phyloP scores from a whole-genome alignment of 2,797 vertebrate genomes.

The Alcedo atthis region DNA sequence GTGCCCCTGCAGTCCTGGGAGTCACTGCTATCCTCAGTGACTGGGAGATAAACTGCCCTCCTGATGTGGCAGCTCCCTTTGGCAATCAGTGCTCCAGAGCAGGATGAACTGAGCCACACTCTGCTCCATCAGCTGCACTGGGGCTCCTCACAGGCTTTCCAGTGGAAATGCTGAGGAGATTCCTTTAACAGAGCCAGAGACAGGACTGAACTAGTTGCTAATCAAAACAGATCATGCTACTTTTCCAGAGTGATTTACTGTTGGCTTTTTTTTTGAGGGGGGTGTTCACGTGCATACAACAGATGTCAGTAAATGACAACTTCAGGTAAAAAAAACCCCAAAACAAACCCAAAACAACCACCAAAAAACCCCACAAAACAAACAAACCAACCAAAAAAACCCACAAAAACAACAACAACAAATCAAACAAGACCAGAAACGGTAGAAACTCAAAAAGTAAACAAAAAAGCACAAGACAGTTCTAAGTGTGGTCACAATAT shows the following conservation, averaged over 20 bases:
- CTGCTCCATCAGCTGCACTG: not conserved
- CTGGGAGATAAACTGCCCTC: not conserved
- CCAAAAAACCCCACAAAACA: no score
- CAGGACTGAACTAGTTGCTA: not conserved
- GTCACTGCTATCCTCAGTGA: not conserved
- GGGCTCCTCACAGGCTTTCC: not conserved
- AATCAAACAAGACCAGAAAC: not conserved
- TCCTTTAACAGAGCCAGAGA: not conserved
- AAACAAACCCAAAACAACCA: no score
- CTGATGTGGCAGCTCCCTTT: not conserved
- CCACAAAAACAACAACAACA: no score
- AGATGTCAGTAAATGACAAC: not conserved
- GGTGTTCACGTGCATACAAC: not conserved
- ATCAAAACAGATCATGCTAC: not conserved
- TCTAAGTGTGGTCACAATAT: not conserved
- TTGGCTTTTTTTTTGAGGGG: not conserved
- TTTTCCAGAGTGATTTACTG: not conserved
- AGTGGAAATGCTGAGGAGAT: not conserved
- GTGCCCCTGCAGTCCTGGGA: not conserved
- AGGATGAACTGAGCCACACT: not conserved
- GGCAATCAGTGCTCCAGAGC: not conserved
- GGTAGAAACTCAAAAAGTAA: not conserved
- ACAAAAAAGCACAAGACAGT: not conserved
- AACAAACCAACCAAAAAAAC: no score
- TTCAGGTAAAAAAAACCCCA: not conserved